Evolutionary conservation across 2,888 invertebrate species (phyloP).

Genomic region (Gryllus longicercus): DNA sequence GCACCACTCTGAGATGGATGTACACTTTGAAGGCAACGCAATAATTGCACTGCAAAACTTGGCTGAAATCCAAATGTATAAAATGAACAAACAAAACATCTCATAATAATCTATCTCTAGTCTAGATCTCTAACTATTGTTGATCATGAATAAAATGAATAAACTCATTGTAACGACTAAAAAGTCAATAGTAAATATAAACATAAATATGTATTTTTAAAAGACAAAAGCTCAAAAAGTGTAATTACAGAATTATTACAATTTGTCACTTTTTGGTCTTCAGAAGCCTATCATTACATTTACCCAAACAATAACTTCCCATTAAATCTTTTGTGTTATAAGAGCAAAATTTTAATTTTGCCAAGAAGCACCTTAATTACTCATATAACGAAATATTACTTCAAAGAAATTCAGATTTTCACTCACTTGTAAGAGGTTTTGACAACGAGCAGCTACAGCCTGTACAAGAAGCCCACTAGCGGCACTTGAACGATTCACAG

Average conservation of each 20-base stretch:
- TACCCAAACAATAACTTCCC: no score
- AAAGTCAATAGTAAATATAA: neutral
- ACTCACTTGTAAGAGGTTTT: constrained; percentile 52
- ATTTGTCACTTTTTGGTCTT: no score
- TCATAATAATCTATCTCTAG: no score
- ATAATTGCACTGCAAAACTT: constrained; percentile 63
- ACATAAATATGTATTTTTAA: neutral
- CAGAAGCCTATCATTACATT: no score
- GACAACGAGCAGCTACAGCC: constrained; percentile 65
- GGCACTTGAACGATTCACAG: constrained; percentile 60
- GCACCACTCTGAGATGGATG: constrained; percentile 70
- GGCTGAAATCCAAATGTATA: constrained; percentile 52
- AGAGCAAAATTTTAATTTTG: neutral
- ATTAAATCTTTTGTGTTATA: no score
- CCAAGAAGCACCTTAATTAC: neutral
- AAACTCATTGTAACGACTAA: no score
- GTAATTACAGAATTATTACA: no score
- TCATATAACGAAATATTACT: neutral
- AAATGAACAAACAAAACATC: constrained; percentile 1
- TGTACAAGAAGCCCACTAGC: constrained; percentile 70
- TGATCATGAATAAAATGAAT: no score
- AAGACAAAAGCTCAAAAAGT: neutral
- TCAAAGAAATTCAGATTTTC: constrained; percentile 26
- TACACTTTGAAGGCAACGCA: constrained; percentile 66
- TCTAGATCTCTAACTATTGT: no score